Percentiles rank a stretch among this genome's conserved stretches.
phyloP scores from a whole-genome alignment of 2,888 invertebrate species.

The Lochmaea capreae region DNA sequence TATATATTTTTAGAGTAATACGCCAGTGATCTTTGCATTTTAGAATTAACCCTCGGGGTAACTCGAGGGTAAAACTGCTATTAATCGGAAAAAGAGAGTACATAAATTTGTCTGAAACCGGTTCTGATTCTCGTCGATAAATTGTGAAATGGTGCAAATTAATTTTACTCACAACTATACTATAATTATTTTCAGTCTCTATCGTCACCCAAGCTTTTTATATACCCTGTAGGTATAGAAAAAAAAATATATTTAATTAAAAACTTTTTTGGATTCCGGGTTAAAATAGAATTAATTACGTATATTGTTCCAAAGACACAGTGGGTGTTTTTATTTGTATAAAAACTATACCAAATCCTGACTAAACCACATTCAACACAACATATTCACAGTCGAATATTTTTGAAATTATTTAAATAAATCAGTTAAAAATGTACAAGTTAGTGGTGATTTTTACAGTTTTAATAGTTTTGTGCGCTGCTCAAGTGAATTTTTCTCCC shows the following conservation, averaged over 20 bases:
- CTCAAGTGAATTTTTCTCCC: not conserved
- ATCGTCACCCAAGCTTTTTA: too few relatives aligned
- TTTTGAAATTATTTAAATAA: not conserved
- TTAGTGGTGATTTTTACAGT: not conserved
- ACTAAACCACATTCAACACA: not conserved
- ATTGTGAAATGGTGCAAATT: too few relatives aligned
- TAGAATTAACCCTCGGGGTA: too few relatives aligned
- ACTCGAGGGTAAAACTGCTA: too few relatives aligned
- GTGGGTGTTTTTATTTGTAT: not conserved
- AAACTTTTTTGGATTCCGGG: slow-evolving; percentile 2
- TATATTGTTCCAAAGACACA: not conserved
- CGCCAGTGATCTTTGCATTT: too few relatives aligned
- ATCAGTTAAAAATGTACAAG: not conserved
- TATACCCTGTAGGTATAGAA: not conserved
- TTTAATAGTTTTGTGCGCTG: not conserved
- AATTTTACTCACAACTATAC: too few relatives aligned
- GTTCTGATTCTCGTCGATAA: too few relatives aligned
- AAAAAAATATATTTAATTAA: not conserved
- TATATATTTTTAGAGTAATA: too few relatives aligned
- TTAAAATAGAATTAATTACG: not conserved
- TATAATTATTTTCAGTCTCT: too few relatives aligned
- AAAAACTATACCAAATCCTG: not conserved
- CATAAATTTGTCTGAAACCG: too few relatives aligned
- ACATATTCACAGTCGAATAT: not conserved
- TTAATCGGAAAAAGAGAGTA: too few relatives aligned